phyloP scores from a whole-genome alignment of 2,113 vertebrate species.

The Hemiscyllium ocellatum region DNA sequence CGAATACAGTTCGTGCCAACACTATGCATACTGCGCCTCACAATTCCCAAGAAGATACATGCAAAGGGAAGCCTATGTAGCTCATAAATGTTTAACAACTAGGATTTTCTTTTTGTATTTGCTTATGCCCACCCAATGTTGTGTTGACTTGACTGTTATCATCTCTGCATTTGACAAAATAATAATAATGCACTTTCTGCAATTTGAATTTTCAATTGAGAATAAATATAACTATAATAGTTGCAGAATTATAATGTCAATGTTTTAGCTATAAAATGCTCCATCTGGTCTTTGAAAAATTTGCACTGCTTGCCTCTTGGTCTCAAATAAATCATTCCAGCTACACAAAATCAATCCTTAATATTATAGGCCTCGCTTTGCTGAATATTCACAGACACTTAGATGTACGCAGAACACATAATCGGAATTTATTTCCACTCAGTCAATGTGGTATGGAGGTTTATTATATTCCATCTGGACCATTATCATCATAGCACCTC shows the following conservation, averaged over 20 bases:
- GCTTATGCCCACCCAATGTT: background rate
- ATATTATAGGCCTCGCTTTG: conserved; percentile 7
- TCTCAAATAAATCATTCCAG: conserved; percentile 15
- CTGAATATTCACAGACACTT: background rate
- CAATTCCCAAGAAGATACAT: conserved; percentile 15
- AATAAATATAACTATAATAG: conserved; percentile 22
- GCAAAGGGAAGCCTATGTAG: background rate
- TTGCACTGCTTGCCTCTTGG: background rate
- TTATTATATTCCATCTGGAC: background rate
- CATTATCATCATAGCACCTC: background rate
- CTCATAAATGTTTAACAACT: conserved; percentile 34
- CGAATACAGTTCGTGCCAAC: conserved; percentile 16
- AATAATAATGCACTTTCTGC: background rate
- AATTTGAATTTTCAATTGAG: background rate
- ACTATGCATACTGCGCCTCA: background rate
- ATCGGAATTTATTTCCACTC: background rate
- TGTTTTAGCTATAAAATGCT: conserved; percentile 27
- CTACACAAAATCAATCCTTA: conserved; percentile 31
- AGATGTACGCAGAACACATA: background rate
- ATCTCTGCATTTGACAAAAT: background rate
- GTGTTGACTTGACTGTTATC: background rate
- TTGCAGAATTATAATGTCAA: conserved; percentile 6
- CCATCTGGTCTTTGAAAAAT: conserved; percentile 30
- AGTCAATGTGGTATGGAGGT: background rate
- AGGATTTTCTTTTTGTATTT: background rate